phyloP scores from a whole-genome alignment of 1,140 invertebrate species.

The Ctenoplectra terminalis region DNA sequence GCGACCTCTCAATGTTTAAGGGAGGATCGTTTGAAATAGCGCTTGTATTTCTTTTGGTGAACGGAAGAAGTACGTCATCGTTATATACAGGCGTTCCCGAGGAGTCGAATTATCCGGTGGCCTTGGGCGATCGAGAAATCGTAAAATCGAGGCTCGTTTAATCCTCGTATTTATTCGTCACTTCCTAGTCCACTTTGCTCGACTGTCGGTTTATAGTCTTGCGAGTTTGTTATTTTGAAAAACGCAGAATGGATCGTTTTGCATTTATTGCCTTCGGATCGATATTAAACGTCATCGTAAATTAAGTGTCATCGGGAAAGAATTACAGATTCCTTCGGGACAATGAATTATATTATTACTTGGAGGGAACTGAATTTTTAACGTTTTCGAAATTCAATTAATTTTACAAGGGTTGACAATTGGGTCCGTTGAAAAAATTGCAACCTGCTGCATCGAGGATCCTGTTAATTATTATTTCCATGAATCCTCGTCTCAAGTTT shows the following conservation, averaged over 20 bases:
- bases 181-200: neutral
- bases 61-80: neutral
- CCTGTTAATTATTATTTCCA: neutral
- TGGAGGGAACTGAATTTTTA: neutral
- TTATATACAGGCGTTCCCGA: neutral
- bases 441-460: too few relatives aligned
- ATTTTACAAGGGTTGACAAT: too few relatives aligned
- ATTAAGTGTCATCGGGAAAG: neutral
- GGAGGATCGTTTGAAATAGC: neutral
- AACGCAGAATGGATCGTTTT: neutral
- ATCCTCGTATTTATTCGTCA: neutral
- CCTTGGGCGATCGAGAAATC: neutral
- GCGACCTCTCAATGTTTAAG: neutral
- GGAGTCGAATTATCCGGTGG: neutral
- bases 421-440: neutral
- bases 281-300: neutral
- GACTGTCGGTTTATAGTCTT: constrained; percentile 1
- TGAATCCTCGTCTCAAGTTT: neutral
- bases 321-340: neutral
- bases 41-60: neutral
- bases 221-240: neutral
- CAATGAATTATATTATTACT: neutral
- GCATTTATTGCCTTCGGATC: neutral
- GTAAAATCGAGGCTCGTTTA: constrained; percentile 3
- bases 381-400: neutral